These are phyloP conservation scores for Festucalex cinctus DNA, from an alignment of 2,113 vertebrate genomes.

Conservation along the genomic window DNA sequence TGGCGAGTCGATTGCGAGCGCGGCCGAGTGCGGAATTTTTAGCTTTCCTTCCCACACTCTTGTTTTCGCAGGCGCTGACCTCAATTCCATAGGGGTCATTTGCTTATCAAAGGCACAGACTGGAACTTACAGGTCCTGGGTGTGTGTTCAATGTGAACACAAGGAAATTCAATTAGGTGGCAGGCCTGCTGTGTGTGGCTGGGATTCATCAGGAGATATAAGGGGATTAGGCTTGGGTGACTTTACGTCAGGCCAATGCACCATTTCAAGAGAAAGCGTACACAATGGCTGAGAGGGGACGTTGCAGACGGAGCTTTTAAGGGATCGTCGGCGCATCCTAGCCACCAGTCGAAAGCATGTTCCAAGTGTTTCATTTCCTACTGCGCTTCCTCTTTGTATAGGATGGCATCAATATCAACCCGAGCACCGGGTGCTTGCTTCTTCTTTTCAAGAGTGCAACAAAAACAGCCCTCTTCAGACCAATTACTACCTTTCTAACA, in stretches of 20 bases:
- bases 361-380: conserved; percentile 60
- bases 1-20: conserved; percentile 65
- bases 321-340: conserved; percentile 35
- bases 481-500: conserved; percentile 29
- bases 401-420: conserved; percentile 53
- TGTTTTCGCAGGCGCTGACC: conserved; percentile 82
- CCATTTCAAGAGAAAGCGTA: conserved; percentile 52
- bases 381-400: conserved; percentile 44
- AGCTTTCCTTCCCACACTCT: conserved; percentile 74
- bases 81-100: conserved; percentile 85
- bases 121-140: conserved; percentile 71
- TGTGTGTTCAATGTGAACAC: conserved; percentile 79
- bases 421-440: conserved; percentile 15
- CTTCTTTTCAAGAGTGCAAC: conserved; percentile 42
- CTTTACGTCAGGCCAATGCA: conserved; percentile 50
- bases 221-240: conserved; percentile 65
- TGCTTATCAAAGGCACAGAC: conserved; percentile 83
- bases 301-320: conserved; percentile 60
- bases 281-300: conserved; percentile 55
- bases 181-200: conserved; percentile 51
- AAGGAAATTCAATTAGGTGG: conserved; percentile 85
- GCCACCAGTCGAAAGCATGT: conserved; percentile 48
- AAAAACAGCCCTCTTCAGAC: conserved; percentile 25
- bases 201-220: conserved; percentile 68
- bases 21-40: conserved; percentile 70